Percentiles rank a stretch among this genome's conserved stretches.
Evolutionary conservation across 1,140 invertebrate genomes (phyloP).

Genomic region (Theocolax elegans): DNA sequence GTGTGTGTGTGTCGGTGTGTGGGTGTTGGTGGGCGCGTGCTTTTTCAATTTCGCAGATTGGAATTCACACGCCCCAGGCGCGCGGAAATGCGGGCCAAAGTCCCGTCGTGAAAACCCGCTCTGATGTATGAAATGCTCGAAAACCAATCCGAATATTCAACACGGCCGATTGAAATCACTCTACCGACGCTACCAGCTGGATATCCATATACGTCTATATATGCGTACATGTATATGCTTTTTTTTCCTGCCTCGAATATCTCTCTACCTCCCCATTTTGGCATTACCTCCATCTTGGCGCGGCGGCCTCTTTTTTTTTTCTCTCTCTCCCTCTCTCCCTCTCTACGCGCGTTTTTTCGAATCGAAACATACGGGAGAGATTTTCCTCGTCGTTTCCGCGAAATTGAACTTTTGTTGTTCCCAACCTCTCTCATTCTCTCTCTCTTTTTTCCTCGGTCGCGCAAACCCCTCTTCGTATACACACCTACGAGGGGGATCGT

Average conservation of each 20-base stretch:
- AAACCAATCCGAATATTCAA: constrained; percentile 42
- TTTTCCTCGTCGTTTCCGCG: constrained; percentile 57
- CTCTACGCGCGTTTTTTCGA: background rate
- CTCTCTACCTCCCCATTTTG: constrained; percentile 23
- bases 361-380: constrained; percentile 51
- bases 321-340: background rate
- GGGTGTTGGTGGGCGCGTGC: background rate
- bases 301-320: no score
- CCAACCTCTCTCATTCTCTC: constrained; percentile 16
- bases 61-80: constrained; percentile 19
- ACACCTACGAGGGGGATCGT: background rate
- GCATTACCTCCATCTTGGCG: background rate
- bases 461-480: background rate
- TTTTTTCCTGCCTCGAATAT: constrained; percentile 8
- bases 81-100: background rate
- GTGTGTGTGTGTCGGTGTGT: background rate
- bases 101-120: background rate
- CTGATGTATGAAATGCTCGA: constrained; percentile 5
- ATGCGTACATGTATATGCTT: background rate
- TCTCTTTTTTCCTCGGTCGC: background rate
- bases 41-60: constrained; percentile 44
- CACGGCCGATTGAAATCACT: constrained; percentile 33
- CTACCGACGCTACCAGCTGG: background rate
- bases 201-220: no score
- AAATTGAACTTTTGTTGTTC: constrained; percentile 62